Evolutionary conservation across 2,113 vertebrate genomes (phyloP).

Genomic region (Aptenodytes forsteri): DNA sequence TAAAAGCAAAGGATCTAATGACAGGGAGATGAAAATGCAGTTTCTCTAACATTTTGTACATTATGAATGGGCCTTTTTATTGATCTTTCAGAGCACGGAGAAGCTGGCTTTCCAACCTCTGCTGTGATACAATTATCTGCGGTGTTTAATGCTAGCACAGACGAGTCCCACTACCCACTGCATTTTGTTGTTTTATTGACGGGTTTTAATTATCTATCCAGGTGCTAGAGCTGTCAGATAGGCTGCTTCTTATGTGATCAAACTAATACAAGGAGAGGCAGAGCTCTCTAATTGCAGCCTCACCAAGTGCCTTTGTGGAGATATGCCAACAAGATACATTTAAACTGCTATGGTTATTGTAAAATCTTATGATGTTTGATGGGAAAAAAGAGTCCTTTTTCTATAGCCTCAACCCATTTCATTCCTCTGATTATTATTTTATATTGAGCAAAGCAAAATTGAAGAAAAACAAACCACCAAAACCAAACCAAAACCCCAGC

Average conservation of each 20-base stretch:
- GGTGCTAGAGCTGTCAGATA: constrained; percentile 27
- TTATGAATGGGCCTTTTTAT: constrained; percentile 37
- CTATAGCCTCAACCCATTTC: neutral
- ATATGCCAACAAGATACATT: neutral
- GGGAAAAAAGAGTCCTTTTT: neutral
- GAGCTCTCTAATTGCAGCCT: neutral
- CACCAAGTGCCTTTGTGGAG: neutral
- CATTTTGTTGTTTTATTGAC: constrained; percentile 47
- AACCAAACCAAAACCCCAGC: neutral
- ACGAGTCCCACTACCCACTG: neutral
- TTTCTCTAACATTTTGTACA: constrained; percentile 16
- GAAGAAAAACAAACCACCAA: neutral
- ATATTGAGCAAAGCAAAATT: neutral
- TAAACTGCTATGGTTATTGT: neutral
- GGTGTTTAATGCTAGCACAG: constrained; percentile 25
- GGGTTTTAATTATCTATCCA: constrained; percentile 34
- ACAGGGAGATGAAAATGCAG: constrained; percentile 35
- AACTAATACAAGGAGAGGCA: neutral
- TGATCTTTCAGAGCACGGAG: constrained; percentile 1
- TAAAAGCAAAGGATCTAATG: constrained; percentile 17
- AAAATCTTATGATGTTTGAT: neutral
- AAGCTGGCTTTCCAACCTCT: constrained; percentile 15
- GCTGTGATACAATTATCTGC: neutral
- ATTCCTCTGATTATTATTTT: neutral
- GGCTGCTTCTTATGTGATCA: constrained; percentile 5